Conservation (phyloP, 1,140 invertebrate genomes). For the Camponotus floridanus region DNA sequence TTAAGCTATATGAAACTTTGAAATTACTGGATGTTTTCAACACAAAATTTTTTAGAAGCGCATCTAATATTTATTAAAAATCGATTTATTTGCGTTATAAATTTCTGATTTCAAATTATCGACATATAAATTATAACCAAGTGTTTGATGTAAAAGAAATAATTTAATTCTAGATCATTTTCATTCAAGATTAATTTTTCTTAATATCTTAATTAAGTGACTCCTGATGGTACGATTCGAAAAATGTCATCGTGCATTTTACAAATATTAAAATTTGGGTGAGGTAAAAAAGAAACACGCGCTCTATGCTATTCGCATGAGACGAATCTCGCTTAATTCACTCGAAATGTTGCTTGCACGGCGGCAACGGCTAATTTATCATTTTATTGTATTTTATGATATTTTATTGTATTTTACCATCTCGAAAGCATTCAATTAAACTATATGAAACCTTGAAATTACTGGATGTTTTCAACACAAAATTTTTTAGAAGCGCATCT, state of each 20-base stretch:
- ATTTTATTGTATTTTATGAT: background rate
- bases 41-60: background rate
- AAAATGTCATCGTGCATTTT: too few relatives aligned
- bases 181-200: too few relatives aligned
- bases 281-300: too few relatives aligned
- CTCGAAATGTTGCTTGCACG: too few relatives aligned
- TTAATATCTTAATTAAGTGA: background rate
- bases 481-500: too few relatives aligned
- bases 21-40: background rate
- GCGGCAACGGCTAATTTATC: too few relatives aligned
- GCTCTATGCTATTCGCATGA: too few relatives aligned
- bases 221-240: background rate
- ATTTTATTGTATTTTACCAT: background rate
- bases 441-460: background rate
- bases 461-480: background rate
- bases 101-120: background rate
- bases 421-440: conserved; percentile 13
- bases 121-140: too few relatives aligned
- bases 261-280: too few relatives aligned
- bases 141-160: too few relatives aligned
- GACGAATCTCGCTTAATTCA: too few relatives aligned
- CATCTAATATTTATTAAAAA: background rate
- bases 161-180: too few relatives aligned
- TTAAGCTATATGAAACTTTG: background rate
- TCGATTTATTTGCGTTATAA: background rate